Evolutionary conservation across 1,140 invertebrate species (phyloP).

Genomic region (Tribolium madens): DNA sequence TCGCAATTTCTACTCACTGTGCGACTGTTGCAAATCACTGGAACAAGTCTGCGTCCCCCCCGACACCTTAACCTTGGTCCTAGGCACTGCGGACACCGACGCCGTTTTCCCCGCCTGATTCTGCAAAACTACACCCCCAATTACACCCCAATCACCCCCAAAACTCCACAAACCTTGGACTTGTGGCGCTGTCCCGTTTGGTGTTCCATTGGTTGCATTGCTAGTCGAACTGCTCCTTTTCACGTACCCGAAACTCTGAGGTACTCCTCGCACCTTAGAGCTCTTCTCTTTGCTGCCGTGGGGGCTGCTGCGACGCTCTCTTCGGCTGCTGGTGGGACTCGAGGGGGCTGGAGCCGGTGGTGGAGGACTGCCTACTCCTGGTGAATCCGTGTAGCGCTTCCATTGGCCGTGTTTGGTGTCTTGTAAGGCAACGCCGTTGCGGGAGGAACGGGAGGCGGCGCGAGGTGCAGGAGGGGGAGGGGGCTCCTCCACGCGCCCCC

Average conservation of each 20-base stretch:
- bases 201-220: conserved; percentile 51
- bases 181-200: conserved; percentile 44
- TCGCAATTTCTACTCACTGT: no score
- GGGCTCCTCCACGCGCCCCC: conserved; percentile 59
- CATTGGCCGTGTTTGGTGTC: conserved; percentile 58
- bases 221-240: conserved; percentile 77
- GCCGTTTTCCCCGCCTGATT: conserved; percentile 73
- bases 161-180: conserved; percentile 42
- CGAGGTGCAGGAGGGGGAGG: conserved; percentile 57
- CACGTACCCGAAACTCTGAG: conserved; percentile 85
- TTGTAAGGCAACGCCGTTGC: conserved; percentile 50
- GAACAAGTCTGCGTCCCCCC: conserved; percentile 90
- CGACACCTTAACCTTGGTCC: conserved; percentile 86
- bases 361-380: conserved; percentile 70
- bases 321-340: conserved; percentile 66
- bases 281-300: conserved; percentile 59
- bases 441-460: conserved; percentile 44
- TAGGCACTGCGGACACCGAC: conserved; percentile 85
- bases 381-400: conserved; percentile 67
- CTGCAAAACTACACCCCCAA: conserved; percentile 54
- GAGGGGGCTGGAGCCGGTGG: conserved; percentile 66
- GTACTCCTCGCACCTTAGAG: conserved; percentile 71
- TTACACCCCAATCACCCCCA: neutral
- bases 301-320: conserved; percentile 65
- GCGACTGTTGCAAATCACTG: conserved; percentile 78